Conservation (phyloP, 2,113 vertebrate genomes). For the Chauna torquata region DNA sequence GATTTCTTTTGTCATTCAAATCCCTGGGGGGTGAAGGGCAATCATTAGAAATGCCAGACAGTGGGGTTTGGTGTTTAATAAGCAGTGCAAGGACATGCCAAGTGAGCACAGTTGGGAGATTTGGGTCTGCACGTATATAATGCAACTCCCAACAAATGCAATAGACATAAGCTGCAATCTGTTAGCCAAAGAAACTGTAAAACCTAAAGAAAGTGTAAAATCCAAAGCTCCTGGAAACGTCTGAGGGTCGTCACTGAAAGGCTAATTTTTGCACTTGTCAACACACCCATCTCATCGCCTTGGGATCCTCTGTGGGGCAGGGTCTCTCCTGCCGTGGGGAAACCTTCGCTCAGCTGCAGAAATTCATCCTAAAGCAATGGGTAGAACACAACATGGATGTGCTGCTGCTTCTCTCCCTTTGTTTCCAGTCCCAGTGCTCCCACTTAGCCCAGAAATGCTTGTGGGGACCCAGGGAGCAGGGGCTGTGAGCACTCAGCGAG, state of each 20-base stretch:
- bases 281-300: not conserved
- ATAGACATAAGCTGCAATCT: not conserved
- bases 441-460: not conserved
- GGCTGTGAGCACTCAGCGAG: not conserved
- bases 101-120: not conserved
- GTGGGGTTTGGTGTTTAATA: not conserved
- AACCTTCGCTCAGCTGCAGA: not conserved
- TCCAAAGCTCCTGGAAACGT: not conserved
- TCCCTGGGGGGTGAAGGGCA: not conserved
- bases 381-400: not conserved
- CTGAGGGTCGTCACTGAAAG: not conserved
- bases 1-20: not conserved
- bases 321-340: rapidly evolving
- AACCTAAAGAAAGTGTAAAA: not conserved
- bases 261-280: not conserved
- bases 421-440: not conserved
- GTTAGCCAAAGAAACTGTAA: not conserved
- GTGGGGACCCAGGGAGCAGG: rapidly evolving
- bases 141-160: not conserved
- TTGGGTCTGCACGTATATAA: not conserved
- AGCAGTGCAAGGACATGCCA: not conserved
- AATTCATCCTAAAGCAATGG: not conserved
- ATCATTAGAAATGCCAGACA: not conserved
- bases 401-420: not conserved
- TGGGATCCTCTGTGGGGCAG: not conserved